Conservation (phyloP, 2,797 vertebrate genomes). For the Manis javanica region DNA sequence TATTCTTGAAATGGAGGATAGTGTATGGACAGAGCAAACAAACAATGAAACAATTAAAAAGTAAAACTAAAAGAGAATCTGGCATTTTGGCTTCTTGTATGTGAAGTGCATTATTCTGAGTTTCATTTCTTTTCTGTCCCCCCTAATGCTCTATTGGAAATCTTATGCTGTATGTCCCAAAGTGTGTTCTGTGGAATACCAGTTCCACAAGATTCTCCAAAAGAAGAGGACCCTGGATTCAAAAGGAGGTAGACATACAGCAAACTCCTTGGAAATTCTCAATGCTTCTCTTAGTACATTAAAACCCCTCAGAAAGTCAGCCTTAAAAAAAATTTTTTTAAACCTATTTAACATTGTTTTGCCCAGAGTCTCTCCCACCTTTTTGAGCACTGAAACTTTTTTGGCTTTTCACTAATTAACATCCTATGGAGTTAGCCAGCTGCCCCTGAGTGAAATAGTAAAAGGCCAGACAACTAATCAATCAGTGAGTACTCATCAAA, state of each 20-base stretch:
- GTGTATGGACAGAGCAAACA: not conserved
- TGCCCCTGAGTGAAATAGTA: not conserved
- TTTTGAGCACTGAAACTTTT: not conserved
- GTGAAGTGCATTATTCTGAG: not conserved
- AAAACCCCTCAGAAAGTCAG: constrained; percentile 11
- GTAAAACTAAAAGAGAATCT: not conserved
- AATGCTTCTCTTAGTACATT: not conserved
- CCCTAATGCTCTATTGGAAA: not conserved
- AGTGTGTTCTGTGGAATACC: not conserved
- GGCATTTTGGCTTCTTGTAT: not conserved
- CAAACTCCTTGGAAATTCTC: not conserved
- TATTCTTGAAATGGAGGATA: not conserved
- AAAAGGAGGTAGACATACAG: not conserved
- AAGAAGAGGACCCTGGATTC: not conserved
- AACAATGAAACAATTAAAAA: not conserved
- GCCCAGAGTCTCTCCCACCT: not conserved
- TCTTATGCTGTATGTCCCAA: not conserved
- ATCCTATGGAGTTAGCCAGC: not conserved
- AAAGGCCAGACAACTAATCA: constrained; percentile 31
- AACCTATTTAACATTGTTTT: not conserved
- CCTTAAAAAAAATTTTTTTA: not conserved
- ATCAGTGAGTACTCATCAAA: constrained; percentile 42
- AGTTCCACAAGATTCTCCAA: not conserved
- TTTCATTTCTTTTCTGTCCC: not conserved
- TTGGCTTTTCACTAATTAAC: constrained; percentile 30